These are phyloP conservation scores for Coturnix japonica DNA, from an alignment of 2,113 vertebrate species.

Conservation along the genomic window DNA sequence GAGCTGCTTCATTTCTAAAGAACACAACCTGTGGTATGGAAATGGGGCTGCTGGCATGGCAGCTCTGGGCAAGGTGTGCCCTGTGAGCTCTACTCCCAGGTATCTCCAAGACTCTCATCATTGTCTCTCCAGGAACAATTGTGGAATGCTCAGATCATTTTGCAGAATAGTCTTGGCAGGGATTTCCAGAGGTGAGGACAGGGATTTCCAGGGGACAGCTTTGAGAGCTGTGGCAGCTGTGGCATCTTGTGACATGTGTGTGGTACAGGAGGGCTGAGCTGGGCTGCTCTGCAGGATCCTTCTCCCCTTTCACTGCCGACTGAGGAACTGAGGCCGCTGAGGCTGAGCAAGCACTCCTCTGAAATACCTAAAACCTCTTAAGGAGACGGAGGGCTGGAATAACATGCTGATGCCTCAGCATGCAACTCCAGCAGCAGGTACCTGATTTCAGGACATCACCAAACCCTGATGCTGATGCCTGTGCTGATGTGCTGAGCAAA, in stretches of 20 bases:
- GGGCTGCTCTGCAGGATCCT: not conserved
- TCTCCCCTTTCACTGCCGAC: not conserved
- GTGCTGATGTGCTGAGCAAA: not conserved
- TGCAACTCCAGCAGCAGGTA: not conserved
- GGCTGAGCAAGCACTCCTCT: not conserved
- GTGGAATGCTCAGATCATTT: not conserved
- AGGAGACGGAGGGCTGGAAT: not conserved
- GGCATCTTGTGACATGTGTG: fast-evolving
- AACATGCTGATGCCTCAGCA: not conserved
- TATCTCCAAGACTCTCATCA: not conserved
- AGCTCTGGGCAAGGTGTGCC: not conserved
- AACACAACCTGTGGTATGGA: not conserved
- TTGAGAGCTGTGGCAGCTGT: not conserved
- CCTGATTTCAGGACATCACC: not conserved
- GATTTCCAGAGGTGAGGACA: not conserved
- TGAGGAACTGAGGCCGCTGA: not conserved
- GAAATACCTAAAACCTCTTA: not conserved
- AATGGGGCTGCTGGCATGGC: not conserved
- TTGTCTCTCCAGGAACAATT: not conserved
- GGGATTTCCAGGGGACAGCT: not conserved
- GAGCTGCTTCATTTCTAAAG: not conserved
- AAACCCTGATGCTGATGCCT: not conserved
- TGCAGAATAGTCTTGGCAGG: not conserved
- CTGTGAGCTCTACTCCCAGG: not conserved
- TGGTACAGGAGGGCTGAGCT: not conserved